Percentiles rank a stretch among this genome's conserved stretches.
These are phyloP conservation scores for Drosophila infuscata DNA, from an alignment of 2,888 invertebrate species.

Conservation along the genomic window DNA sequence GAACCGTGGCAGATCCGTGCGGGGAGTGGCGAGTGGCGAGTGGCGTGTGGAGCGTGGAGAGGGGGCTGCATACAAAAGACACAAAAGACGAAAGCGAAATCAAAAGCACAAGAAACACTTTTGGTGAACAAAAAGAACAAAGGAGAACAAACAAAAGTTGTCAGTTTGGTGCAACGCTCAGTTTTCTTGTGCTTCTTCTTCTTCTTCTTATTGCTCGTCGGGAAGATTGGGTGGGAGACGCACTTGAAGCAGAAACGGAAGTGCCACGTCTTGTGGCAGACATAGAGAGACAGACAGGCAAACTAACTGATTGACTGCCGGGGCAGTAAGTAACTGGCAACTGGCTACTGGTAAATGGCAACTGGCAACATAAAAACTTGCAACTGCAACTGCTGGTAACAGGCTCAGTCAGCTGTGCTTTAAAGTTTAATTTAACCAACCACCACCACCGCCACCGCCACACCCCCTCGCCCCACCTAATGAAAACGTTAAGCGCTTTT, in stretches of 20 bases:
- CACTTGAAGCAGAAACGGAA: slow-evolving; percentile 73
- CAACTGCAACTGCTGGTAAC: slow-evolving; percentile 30
- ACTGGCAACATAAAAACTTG: slow-evolving; percentile 7
- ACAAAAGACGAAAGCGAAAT: slow-evolving; percentile 61
- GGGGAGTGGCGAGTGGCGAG: fast-evolving
- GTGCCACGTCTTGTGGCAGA: slow-evolving; percentile 72
- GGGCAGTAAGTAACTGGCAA: slow-evolving; percentile 33
- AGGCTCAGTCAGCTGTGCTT: slow-evolving; percentile 33
- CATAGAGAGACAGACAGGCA: slow-evolving; percentile 4
- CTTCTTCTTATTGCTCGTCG: slow-evolving; percentile 13
- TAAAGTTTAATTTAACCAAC: slow-evolving; percentile 42
- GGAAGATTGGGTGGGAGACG: slow-evolving; percentile 11
- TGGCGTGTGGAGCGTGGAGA: neutral
- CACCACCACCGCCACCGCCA: neutral
- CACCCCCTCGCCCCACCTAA: slow-evolving; percentile 35
- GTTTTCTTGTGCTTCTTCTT: slow-evolving; percentile 47
- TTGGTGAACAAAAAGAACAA: slow-evolving; percentile 5
- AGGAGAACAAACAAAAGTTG: slow-evolving; percentile 37
- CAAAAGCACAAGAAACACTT: slow-evolving; percentile 63
- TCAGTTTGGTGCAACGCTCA: slow-evolving; percentile 72
- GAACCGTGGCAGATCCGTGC: neutral
- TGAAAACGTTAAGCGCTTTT: slow-evolving; percentile 68
- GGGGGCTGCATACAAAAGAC: slow-evolving; percentile 33
- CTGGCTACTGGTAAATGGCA: slow-evolving; percentile 8
- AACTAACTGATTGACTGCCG: slow-evolving; percentile 61